A percentile compares a stretch with the other conserved stretches of the same genome.
phyloP scores from a whole-genome alignment of 2,797 vertebrate genomes.

The Pangasius djambal region DNA sequence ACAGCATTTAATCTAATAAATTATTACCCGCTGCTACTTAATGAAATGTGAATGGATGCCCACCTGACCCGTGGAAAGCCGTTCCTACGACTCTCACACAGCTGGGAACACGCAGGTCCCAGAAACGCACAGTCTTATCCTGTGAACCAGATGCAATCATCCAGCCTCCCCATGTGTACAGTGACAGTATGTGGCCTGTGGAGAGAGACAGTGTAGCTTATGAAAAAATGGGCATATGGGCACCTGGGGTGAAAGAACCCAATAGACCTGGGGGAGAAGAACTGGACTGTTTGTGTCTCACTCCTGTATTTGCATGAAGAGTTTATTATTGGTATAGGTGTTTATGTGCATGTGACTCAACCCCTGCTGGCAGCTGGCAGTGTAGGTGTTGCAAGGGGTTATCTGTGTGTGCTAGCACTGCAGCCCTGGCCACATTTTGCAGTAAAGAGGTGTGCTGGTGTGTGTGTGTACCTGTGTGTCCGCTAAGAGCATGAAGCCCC shows the following conservation, averaged over 20 bases:
- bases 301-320: neutral
- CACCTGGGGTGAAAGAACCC: neutral
- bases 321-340: neutral
- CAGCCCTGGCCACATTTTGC: neutral
- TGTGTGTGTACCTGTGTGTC: constrained; percentile 88
- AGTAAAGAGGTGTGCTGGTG: constrained; percentile 46
- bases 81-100: constrained; percentile 94
- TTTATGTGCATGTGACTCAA: neutral
- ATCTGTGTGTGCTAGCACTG: neutral
- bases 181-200: constrained; percentile 93
- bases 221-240: neutral
- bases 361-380: neutral
- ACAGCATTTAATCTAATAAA: neutral
- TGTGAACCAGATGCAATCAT: constrained; percentile 98
- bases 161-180: constrained; percentile 98
- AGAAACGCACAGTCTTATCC: constrained; percentile 97
- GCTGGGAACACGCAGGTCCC: constrained; percentile 95
- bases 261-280: neutral
- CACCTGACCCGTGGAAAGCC: constrained; percentile 85
- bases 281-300: neutral
- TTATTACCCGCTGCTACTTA: neutral
- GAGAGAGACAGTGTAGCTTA: constrained; percentile 19
- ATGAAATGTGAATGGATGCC: constrained; percentile 4
- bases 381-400: neutral
- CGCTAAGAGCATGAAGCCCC: constrained; percentile 94